phyloP scores from a whole-genome alignment of 2,113 vertebrate species.

The Dipodomys spectabilis region DNA sequence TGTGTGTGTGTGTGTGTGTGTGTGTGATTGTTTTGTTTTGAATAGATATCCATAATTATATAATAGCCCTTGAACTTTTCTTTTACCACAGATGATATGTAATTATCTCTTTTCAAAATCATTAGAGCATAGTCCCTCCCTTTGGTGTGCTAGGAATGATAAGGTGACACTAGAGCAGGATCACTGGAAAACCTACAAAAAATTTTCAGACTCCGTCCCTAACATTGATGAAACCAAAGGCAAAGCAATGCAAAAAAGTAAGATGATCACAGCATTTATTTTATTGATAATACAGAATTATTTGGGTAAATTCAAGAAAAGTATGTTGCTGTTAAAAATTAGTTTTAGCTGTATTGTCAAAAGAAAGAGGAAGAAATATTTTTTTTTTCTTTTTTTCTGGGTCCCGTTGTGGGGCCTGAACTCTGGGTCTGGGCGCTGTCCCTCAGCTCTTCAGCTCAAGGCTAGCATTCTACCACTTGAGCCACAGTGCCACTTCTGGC shows the following conservation, averaged over 20 bases:
- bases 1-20: neutral
- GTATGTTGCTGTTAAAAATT: slow-evolving; percentile 1
- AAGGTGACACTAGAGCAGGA: slow-evolving; percentile 14
- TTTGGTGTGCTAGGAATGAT: slow-evolving; percentile 26
- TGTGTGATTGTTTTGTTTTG: neutral
- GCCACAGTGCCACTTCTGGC: too few relatives aligned
- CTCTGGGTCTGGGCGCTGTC: too few relatives aligned
- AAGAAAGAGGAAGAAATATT: neutral
- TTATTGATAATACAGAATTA: neutral
- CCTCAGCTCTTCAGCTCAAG: too few relatives aligned
- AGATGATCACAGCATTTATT: neutral
- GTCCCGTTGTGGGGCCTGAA: too few relatives aligned
- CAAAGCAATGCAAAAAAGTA: slow-evolving; percentile 39
- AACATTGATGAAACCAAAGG: slow-evolving; percentile 36
- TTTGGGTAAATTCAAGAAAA: slow-evolving; percentile 44
- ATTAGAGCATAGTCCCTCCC: neutral
- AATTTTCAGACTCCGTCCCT: slow-evolving; percentile 36
- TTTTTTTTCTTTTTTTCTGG: neutral
- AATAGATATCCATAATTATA: neutral
- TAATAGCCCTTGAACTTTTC: slow-evolving; percentile 25
- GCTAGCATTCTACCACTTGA: too few relatives aligned
- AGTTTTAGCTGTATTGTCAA: slow-evolving; percentile 24
- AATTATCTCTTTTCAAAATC: slow-evolving; percentile 42
- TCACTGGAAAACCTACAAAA: neutral
- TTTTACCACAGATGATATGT: slow-evolving; percentile 35